Evolutionary conservation across 2,797 vertebrate species (phyloP).

Genomic region (Crenuchus spilurus): DNA sequence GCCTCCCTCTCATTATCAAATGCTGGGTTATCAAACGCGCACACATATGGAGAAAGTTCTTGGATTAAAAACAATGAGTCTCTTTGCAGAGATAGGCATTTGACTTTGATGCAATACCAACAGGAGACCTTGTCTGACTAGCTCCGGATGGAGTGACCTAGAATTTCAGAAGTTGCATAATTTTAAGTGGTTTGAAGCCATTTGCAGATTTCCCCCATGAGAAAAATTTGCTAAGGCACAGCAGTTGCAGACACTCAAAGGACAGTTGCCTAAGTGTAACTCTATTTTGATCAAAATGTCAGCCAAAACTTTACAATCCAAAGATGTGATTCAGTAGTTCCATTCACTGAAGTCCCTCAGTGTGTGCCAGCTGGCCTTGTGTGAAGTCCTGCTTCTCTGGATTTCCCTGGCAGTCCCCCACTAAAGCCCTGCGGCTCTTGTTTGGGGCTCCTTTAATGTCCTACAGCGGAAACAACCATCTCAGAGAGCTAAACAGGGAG

Average conservation of each 20-base stretch:
- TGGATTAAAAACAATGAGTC: too few species aligned
- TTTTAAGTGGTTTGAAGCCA: background rate
- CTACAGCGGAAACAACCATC: constrained; percentile 16
- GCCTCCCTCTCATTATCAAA: too few species aligned
- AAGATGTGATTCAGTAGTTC: background rate
- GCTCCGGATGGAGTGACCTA: too few species aligned
- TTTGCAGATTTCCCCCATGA: background rate
- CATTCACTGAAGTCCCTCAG: background rate
- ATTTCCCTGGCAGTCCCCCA: constrained; percentile 25
- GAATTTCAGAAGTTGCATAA: background rate
- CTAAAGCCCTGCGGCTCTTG: constrained; percentile 33
- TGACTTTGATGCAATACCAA: background rate
- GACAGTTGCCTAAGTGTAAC: background rate
- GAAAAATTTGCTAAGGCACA: background rate
- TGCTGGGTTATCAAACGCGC: too few species aligned
- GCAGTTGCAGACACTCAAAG: background rate
- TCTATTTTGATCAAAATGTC: background rate
- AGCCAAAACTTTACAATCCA: background rate
- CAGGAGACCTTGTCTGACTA: background rate
- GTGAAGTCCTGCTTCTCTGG: background rate
- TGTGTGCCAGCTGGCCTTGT: constrained; percentile 52
- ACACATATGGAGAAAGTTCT: too few species aligned
- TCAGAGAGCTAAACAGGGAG: constrained; percentile 21
- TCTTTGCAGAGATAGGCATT: background rate
- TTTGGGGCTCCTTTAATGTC: constrained; percentile 48